Base-by-base conservation (phyloP, 1,140 invertebrate species). In the Mycetomoellerius zeteki region DNA sequence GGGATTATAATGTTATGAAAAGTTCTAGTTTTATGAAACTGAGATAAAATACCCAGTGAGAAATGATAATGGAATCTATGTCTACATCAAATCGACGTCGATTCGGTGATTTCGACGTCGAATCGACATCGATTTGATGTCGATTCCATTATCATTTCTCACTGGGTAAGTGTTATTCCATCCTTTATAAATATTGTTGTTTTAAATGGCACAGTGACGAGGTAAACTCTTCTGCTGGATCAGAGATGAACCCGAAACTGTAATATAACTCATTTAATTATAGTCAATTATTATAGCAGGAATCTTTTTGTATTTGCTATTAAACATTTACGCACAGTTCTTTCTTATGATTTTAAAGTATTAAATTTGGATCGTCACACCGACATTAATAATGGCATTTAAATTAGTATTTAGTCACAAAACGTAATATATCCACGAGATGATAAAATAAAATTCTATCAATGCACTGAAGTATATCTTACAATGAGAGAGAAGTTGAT, bases 1-100 rank as follows among this genome's bases (percentile, higher is more conserved):
- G 95, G 98, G 97, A 52, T 94, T 98, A 90, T 98, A 97, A 97
- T 89, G 27, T 43, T 43, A 27, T 62, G n/a, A 72, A 77, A 54
- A 50, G 7, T 43, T 43, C 50, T 88, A 81, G 50, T 86, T 50
- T 8, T 60, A 54, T 76, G 62, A 89, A 67, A 37, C 12, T 47
- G 16, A 37, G 6, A n/a, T 6, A 16, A 21, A 30, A 27, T 47
- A n/a, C n/a, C n/a, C n/a, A n/a, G n/a, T n/a, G n/a, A n/a, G n/a
- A n/a, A n/a, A n/a, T n/a, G n/a, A n/a, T n/a, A n/a, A n/a, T n/a
- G n/a, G n/a, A n/a, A n/a, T n/a, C n/a, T n/a, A n/a, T n/a, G n/a
- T n/a, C n/a, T n/a, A n/a, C n/a, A n/a, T n/a, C n/a, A n/a, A n/a
- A n/a, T n/a, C n/a, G n/a, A n/a, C n/a, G n/a, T n/a, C n/a, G n/a